phyloP scores from a whole-genome alignment of 2,888 invertebrate species.

The Tetanocera ferruginea region DNA sequence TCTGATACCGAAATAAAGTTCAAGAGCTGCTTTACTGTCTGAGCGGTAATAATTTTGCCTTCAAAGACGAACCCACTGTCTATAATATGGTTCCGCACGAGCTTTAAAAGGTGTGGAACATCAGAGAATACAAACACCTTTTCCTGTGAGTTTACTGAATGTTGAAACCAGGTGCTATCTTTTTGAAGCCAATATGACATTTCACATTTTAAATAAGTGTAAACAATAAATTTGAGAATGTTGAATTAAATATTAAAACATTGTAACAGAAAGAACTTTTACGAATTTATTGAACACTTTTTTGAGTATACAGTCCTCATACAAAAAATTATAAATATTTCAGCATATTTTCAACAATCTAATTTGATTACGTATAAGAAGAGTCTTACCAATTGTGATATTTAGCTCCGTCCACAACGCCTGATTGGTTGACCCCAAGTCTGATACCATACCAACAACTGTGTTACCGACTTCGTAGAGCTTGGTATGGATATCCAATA shows the following conservation, averaged over 20 bases:
- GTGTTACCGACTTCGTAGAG: neutral
- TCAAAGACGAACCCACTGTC: neutral
- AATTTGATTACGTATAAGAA: no score
- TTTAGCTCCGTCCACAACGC: neutral
- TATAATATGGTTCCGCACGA: neutral
- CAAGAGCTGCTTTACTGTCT: neutral
- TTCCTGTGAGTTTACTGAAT: neutral
- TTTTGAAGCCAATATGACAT: neutral
- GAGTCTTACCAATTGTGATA: neutral
- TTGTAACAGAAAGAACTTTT: no score
- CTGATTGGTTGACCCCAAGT: constrained; percentile 12
- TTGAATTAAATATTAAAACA: no score
- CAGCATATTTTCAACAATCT: no score
- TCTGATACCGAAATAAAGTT: neutral
- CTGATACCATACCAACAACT: neutral
- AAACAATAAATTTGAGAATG: no score
- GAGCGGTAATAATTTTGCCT: neutral
- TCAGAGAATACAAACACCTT: neutral
- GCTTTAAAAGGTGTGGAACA: neutral
- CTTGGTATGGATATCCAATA: neutral
- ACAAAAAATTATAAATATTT: no score
- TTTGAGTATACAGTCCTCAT: neutral
- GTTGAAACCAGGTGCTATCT: neutral
- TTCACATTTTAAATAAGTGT: no score
- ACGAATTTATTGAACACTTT: no score